Evolutionary conservation across 2,888 invertebrate genomes (phyloP).

Genomic region (Calameuta filiformis): DNA sequence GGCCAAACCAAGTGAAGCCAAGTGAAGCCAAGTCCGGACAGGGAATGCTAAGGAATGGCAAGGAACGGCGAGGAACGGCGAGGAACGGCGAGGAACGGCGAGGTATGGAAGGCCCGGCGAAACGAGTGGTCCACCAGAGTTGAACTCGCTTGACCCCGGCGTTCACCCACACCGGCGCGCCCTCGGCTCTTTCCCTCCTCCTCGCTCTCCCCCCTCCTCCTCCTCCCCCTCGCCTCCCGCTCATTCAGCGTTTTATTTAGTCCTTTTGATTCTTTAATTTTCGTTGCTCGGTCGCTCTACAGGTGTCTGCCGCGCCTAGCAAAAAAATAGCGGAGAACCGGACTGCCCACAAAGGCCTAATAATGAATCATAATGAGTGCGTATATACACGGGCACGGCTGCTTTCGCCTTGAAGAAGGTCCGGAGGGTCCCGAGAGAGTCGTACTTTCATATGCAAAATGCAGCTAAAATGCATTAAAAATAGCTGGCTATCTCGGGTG

Average conservation of each 20-base stretch:
- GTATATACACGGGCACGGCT: constrained; percentile 22
- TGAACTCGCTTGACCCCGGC: constrained; percentile 58
- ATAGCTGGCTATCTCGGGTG: too few species aligned
- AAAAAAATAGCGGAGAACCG: constrained; percentile 49
- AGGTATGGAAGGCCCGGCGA: constrained; percentile 35
- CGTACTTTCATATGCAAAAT: constrained; percentile 54
- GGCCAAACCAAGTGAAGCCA: too few species aligned
- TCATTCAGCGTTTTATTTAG: constrained; percentile 29
- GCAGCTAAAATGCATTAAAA: constrained; percentile 5
- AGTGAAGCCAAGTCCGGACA: too few species aligned
- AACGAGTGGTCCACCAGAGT: constrained; percentile 34
- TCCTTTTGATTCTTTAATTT: constrained; percentile 43
- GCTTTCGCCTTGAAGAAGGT: constrained; percentile 12
- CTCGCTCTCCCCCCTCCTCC: constrained; percentile 15
- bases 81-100: background rate
- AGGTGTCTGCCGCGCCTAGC: constrained; percentile 54
- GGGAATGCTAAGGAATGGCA: background rate
- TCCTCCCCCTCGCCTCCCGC: constrained; percentile 8
- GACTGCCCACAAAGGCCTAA: constrained; percentile 54
- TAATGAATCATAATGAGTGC: constrained; percentile 57
- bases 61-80: background rate
- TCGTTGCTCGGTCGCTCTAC: constrained; percentile 41
- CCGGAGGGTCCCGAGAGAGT: constrained; percentile 25
- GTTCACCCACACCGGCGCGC: constrained; percentile 53
- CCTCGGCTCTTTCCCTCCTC: constrained; percentile 12